Conservation (phyloP, 1,140 invertebrate genomes). For the Trypoxylus dichotomus region DNA sequence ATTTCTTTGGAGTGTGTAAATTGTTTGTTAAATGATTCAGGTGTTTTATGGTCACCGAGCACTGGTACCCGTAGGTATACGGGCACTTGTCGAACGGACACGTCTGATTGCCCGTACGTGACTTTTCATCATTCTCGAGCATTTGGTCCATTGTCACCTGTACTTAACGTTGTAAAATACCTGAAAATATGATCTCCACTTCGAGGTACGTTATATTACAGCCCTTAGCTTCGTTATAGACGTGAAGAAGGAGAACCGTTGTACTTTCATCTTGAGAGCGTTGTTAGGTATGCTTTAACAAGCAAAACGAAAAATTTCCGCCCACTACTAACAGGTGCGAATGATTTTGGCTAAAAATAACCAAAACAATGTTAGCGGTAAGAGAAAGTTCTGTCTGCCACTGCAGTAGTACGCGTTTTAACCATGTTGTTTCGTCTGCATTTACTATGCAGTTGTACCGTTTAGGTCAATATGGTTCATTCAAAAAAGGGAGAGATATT, state of each 20-base stretch:
- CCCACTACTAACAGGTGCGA: background rate
- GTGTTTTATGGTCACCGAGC: slow-evolving; percentile 23
- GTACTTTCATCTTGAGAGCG: background rate
- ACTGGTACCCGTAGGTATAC: background rate
- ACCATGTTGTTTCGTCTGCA: too few species aligned
- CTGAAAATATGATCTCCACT: slow-evolving; percentile 25
- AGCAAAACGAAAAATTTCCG: background rate
- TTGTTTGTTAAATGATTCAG: slow-evolving; percentile 28
- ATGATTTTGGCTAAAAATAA: background rate
- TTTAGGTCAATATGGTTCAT: too few species aligned
- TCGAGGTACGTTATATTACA: slow-evolving; percentile 20
- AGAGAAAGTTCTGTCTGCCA: too few species aligned
- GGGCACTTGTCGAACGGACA: slow-evolving; percentile 27
- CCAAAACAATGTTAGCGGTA: too few species aligned
- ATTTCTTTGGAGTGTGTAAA: slow-evolving; percentile 28
- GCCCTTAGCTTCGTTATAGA: slow-evolving; percentile 5
- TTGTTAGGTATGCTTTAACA: background rate
- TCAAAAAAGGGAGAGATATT: too few species aligned
- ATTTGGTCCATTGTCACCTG: slow-evolving; percentile 34
- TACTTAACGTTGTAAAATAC: slow-evolving; percentile 24
- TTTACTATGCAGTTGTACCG: too few species aligned
- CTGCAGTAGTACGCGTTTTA: too few species aligned
- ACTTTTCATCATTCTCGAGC: slow-evolving; percentile 35
- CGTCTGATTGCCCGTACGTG: slow-evolving; percentile 34
- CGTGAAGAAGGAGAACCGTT: background rate